Evolutionary conservation across 2,113 vertebrate species (phyloP).

Genomic region (Leucopternis melanops): DNA sequence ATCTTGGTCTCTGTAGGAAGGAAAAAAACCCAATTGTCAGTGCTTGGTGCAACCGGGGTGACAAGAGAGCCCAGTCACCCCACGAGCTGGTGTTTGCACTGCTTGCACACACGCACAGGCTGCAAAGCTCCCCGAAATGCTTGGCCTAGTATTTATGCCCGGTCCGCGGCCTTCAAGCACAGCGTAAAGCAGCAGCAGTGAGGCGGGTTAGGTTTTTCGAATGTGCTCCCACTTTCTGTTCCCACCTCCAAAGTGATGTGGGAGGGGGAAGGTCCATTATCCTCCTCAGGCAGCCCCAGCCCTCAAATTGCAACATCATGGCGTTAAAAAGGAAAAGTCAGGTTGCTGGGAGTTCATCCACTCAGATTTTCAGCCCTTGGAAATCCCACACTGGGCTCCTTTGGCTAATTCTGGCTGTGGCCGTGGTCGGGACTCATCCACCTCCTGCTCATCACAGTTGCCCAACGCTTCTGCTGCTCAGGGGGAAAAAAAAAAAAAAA

Average conservation of each 20-base stretch:
- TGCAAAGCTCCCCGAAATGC: background rate
- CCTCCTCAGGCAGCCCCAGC: background rate
- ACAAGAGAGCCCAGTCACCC: background rate
- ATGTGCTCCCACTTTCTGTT: fast-evolving
- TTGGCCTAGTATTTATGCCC: too few species aligned
- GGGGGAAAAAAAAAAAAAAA: background rate
- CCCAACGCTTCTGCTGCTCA: fast-evolving
- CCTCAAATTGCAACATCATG: background rate
- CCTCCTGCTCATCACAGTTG: background rate
- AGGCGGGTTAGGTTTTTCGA: background rate
- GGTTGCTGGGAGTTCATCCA: fast-evolving
- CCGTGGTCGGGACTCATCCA: background rate
- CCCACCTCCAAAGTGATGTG: background rate
- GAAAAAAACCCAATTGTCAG: background rate
- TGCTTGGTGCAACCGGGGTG: fast-evolving
- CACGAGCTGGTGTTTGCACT: fast-evolving
- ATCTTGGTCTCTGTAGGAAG: conserved; percentile 64
- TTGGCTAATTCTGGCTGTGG: background rate
- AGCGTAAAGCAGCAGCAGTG: background rate
- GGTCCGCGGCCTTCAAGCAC: background rate
- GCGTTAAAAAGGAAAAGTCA: background rate
- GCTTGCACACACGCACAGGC: fast-evolving
- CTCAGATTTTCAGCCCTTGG: background rate
- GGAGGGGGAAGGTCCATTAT: background rate
- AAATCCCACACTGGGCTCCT: background rate